Evolutionary conservation across 2,113 vertebrate species (phyloP).

Genomic region (Hystrix brachyura): DNA sequence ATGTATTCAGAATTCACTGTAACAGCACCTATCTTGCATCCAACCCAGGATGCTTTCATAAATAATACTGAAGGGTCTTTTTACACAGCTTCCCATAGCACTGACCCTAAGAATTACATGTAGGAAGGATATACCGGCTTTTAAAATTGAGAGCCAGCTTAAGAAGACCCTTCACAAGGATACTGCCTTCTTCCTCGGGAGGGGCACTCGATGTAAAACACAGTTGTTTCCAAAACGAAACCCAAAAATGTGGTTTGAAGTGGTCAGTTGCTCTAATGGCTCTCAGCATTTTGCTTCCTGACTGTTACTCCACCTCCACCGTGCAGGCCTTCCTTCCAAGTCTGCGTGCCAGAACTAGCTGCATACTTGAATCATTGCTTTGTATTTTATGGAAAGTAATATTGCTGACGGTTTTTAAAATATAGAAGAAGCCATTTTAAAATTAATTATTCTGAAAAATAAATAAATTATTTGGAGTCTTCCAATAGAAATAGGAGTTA

Average conservation of each 20-base stretch:
- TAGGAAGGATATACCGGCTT: background rate
- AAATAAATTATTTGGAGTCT: constrained; percentile 1
- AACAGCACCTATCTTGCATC: background rate
- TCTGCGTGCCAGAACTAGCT: background rate
- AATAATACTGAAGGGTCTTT: background rate
- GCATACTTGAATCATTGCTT: background rate
- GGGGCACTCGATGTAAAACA: background rate
- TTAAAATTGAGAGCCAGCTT: background rate
- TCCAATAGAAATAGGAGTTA: background rate
- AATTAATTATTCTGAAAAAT: background rate
- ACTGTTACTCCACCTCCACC: constrained; percentile 3
- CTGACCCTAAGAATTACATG: background rate
- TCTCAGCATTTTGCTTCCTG: constrained; percentile 22
- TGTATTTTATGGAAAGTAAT: constrained; percentile 29
- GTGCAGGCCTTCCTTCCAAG: background rate
- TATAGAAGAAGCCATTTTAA: constrained; percentile 39
- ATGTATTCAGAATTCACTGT: constrained; percentile 60
- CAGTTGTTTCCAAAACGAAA: background rate
- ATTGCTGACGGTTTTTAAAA: constrained; percentile 9
- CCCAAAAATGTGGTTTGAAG: background rate
- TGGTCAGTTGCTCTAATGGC: background rate
- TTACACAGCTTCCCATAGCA: background rate
- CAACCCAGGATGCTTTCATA: constrained; percentile 7
- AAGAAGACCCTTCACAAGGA: background rate
- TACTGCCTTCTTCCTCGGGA: background rate